These are phyloP conservation scores for Oedothorax gibbosus DNA, from an alignment of 1,140 invertebrate genomes.

Conservation along the genomic window DNA sequence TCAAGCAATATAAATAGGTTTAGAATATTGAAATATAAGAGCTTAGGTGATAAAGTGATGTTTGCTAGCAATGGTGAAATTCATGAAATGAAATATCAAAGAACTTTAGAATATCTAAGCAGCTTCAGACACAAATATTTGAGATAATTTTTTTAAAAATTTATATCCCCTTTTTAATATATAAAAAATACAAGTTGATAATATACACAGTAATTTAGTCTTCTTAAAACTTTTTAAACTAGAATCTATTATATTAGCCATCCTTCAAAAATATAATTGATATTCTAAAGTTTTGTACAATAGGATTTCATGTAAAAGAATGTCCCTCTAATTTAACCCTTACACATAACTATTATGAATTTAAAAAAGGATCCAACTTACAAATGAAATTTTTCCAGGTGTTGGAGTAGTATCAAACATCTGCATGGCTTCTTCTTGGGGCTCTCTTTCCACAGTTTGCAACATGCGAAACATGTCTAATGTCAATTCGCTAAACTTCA, in stretches of 20 bases:
- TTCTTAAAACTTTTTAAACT: neutral
- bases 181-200: no score
- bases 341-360: neutral
- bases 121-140: no score
- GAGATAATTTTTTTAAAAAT: no score
- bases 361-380: conserved; percentile 59
- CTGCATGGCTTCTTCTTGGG: conserved; percentile 75
- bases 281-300: neutral
- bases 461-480: conserved; percentile 99
- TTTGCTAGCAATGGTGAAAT: no score
- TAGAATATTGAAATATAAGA: no score
- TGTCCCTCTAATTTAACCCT: no score
- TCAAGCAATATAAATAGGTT: no score
- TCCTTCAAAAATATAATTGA: neutral
- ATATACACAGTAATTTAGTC: no score
- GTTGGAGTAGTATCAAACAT: conserved; percentile 89
- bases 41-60: no score
- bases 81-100: no score
- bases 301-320: neutral
- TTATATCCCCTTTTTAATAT: no score
- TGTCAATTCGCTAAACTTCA: conserved; percentile 97
- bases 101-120: no score
- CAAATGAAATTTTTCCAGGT: conserved; percentile 75
- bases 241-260: neutral
- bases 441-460: conserved; percentile 92